phyloP scores from a whole-genome alignment of 2,113 vertebrate genomes.

The Harpagus bidentatus region DNA sequence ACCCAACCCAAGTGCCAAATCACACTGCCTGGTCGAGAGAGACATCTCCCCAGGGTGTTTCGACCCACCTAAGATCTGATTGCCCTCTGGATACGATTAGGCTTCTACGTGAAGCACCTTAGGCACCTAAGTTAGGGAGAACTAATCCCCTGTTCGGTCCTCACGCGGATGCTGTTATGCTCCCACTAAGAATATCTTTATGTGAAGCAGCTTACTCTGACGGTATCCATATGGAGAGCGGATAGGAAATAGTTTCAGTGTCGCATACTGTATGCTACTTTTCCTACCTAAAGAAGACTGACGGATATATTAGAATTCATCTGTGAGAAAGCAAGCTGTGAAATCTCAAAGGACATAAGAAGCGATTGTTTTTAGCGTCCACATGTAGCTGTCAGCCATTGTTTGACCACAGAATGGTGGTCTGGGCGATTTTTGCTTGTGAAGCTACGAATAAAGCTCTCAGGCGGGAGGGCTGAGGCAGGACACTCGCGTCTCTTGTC shows the following conservation, averaged over 20 bases:
- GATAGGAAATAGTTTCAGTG: slow-evolving; percentile 39
- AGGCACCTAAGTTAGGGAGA: not conserved
- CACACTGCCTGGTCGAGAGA: not conserved
- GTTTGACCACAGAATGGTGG: not conserved
- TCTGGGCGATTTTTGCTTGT: not conserved
- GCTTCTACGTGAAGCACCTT: slow-evolving; percentile 28
- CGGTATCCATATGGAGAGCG: slow-evolving; percentile 39
- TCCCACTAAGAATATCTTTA: slow-evolving; percentile 42
- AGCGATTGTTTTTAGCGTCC: not conserved
- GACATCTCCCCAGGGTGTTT: not conserved
- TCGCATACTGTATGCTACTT: slow-evolving; percentile 35
- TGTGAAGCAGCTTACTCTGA: slow-evolving; percentile 46
- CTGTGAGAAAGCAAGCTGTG: slow-evolving; percentile 32
- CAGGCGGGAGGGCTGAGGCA: not conserved
- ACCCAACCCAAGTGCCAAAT: not conserved
- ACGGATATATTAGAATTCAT: slow-evolving; percentile 32
- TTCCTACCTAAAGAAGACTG: slow-evolving; percentile 43
- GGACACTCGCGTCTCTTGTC: not conserved
- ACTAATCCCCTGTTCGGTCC: not conserved
- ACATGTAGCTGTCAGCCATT: not conserved
- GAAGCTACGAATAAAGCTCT: not conserved
- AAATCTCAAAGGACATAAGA: slow-evolving; percentile 16
- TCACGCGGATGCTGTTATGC: not conserved
- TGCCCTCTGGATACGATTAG: slow-evolving; percentile 1
- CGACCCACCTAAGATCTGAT: not conserved